phyloP scores from a whole-genome alignment of 2,888 invertebrate genomes.

The Orgyia antiqua region DNA sequence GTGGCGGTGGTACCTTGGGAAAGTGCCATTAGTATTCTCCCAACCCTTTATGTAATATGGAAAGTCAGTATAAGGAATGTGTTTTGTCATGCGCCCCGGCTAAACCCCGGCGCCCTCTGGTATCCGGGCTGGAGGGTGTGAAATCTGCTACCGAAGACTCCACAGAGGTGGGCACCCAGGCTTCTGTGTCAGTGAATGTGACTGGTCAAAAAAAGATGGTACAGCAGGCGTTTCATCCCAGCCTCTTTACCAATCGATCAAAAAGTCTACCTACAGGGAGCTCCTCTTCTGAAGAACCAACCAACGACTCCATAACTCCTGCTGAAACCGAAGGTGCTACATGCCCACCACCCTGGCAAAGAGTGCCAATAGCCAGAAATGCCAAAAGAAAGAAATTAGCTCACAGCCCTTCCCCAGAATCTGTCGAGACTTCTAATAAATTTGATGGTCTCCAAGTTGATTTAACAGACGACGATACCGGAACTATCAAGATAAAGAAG shows the following conservation, averaged over 20 bases:
- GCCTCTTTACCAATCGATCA: not conserved
- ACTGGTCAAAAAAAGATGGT: slow-evolving; percentile 1
- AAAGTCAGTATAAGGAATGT: not conserved
- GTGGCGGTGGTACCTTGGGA: not conserved
- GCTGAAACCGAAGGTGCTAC: too few species aligned
- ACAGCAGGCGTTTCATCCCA: slow-evolving; percentile 1
- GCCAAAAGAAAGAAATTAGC: not conserved
- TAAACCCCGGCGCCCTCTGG: not conserved
- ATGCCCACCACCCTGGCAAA: not conserved
- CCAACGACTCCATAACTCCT: too few species aligned
- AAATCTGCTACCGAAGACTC: slow-evolving; percentile 2
- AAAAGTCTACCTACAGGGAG: not conserved
- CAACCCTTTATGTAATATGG: not conserved
- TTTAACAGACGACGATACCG: not conserved
- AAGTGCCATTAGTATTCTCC: not conserved
- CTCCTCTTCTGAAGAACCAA: too few species aligned
- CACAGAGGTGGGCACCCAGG: not conserved
- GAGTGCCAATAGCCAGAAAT: not conserved
- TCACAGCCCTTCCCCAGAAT: not conserved
- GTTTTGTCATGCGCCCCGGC: not conserved
- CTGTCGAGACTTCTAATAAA: not conserved
- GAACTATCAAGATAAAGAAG: not conserved
- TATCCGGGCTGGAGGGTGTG: too few species aligned
- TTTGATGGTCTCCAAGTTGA: not conserved
- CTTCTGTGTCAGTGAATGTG: not conserved